Percentiles rank a stretch among this genome's conserved stretches.
phyloP scores from a whole-genome alignment of 2,113 vertebrate species.

The Hepsetus odoe region DNA sequence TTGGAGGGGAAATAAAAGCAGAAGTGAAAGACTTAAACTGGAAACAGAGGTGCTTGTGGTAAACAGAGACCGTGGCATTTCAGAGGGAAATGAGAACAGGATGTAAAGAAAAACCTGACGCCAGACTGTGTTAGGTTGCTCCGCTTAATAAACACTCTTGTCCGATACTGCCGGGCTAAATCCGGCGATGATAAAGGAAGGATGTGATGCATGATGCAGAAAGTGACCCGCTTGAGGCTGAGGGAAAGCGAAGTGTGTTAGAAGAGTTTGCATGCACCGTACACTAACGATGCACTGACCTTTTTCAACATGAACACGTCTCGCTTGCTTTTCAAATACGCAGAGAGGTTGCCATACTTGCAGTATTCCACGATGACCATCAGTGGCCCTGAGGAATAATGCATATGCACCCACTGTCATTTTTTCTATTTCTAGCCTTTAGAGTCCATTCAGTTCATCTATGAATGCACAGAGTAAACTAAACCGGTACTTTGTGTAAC shows the following conservation, averaged over 20 bases:
- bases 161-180: neutral
- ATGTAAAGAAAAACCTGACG: constrained; percentile 1
- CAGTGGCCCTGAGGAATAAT: constrained; percentile 80
- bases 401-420: neutral
- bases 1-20: neutral
- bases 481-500: too few species aligned
- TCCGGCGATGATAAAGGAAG: neutral
- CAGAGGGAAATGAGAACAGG: constrained; percentile 47
- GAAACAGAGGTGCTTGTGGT: constrained; percentile 41
- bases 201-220: constrained; percentile 1
- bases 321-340: constrained; percentile 91
- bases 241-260: neutral
- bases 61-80: constrained; percentile 35
- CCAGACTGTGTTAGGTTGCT: neutral
- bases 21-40: constrained; percentile 46
- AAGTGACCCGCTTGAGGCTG: neutral
- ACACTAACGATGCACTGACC: constrained; percentile 71
- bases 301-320: constrained; percentile 81
- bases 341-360: constrained; percentile 89
- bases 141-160: neutral
- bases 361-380: constrained; percentile 98
- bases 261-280: too few species aligned
- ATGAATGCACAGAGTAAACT: too few species aligned
- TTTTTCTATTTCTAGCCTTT: neutral
- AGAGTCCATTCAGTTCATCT: too few species aligned